Evolutionary conservation across 2,888 invertebrate genomes (phyloP).

Genomic region (Caenorhabditis sp.): DNA sequence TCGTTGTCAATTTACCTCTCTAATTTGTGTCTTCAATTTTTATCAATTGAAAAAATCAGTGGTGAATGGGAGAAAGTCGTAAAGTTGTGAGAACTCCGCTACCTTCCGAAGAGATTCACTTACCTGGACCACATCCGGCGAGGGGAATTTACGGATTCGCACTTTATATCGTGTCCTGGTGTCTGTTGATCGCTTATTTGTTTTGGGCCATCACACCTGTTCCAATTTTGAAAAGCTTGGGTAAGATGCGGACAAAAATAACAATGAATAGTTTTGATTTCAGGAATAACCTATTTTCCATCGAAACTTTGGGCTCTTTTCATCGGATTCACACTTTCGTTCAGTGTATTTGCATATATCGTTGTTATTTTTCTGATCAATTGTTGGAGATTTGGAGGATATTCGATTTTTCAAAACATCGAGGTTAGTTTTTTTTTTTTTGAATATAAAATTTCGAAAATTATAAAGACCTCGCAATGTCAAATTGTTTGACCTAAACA

Average conservation of each 20-base stretch:
- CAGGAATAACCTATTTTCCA: conserved; percentile 66
- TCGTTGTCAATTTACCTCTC: background rate
- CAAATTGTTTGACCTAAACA: too few species aligned
- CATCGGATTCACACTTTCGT: conserved; percentile 50
- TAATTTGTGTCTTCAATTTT: background rate
- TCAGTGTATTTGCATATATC: conserved; percentile 46
- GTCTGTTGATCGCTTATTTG: conserved; percentile 77
- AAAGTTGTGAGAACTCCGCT: conserved; percentile 17
- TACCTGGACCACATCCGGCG: conserved; percentile 54
- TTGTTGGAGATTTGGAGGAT: conserved; percentile 52
- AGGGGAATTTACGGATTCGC: conserved; percentile 57
- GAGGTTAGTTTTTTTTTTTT: conserved; percentile 33
- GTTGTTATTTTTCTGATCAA: conserved; percentile 54
- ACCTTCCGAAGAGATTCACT: conserved; percentile 49
- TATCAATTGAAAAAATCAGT: background rate
- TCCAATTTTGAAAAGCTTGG: conserved; percentile 78
- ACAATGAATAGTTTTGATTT: conserved; percentile 2
- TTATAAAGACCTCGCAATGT: too few species aligned
- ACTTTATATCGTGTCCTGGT: conserved; percentile 49
- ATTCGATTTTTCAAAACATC: conserved; percentile 57
- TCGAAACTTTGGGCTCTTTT: conserved; percentile 67
- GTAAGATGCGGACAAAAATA: conserved; percentile 15
- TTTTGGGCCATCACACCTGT: conserved; percentile 87
- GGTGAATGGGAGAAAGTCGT: background rate
- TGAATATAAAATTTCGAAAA: background rate